A percentile compares a stretch with the other conserved stretches of the same genome.
Conservation (phyloP, 2,797 vertebrate genomes). For the Lacerta agilis region DNA sequence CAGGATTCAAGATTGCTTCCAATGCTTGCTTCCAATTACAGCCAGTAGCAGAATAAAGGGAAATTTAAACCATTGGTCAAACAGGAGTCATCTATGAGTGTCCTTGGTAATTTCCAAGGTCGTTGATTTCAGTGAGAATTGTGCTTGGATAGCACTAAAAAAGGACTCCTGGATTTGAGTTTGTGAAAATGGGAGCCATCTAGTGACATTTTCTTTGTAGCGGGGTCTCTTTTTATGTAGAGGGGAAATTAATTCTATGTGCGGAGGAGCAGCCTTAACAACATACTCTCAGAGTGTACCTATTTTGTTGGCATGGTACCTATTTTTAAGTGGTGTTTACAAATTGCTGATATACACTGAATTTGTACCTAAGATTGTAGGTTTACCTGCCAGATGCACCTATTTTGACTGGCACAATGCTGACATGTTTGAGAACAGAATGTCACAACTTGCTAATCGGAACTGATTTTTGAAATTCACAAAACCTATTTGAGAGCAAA, state of each 20-base stretch:
- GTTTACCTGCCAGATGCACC: background rate
- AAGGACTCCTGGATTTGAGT: background rate
- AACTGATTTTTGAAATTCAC: constrained; percentile 11
- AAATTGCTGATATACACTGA: background rate
- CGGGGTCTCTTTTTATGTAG: background rate
- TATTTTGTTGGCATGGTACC: too few species aligned
- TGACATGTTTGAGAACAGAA: background rate
- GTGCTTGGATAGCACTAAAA: background rate
- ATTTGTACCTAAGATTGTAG: background rate
- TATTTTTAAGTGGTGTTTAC: constrained; percentile 2
- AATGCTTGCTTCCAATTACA: background rate
- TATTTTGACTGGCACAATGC: background rate
- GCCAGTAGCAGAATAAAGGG: background rate
- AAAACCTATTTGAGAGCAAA: background rate
- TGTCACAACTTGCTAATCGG: background rate
- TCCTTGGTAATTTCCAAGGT: constrained; percentile 2
- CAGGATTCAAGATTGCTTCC: background rate
- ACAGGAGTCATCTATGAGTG: background rate
- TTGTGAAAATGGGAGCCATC: constrained; percentile 33
- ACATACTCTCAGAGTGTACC: background rate
- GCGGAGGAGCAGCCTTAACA: background rate
- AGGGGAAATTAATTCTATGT: background rate
- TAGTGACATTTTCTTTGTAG: constrained; percentile 32
- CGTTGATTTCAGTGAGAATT: background rate
- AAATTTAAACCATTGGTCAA: background rate